Percentiles rank a stretch among this genome's conserved stretches.
Conservation (phyloP, 1,140 invertebrate species). For the Ericerus pela region DNA sequence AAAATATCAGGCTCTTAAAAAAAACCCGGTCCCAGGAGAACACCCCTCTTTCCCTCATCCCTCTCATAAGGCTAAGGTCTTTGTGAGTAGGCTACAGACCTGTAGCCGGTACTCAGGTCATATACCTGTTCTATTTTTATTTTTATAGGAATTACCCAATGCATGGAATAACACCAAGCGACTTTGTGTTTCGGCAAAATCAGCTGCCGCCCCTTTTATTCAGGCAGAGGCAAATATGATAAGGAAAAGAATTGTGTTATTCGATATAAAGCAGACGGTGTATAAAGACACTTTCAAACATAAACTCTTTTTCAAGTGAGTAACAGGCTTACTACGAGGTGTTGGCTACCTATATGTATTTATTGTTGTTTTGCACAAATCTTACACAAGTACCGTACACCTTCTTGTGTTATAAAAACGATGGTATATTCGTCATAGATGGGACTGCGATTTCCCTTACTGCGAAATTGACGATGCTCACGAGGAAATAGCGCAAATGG, state of each 20-base stretch:
- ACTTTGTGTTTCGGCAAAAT: constrained; percentile 63
- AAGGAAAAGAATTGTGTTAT: constrained; percentile 50
- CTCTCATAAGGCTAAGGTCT: no score
- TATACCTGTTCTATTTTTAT: constrained; percentile 26
- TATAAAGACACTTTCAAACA: constrained; percentile 56
- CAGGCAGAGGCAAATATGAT: constrained; percentile 49
- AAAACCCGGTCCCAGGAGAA: no score
- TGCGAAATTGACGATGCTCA: constrained; percentile 55
- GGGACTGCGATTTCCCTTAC: constrained; percentile 56
- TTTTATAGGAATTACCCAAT: constrained; percentile 63
- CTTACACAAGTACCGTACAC: no score
- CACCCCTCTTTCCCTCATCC: no score
- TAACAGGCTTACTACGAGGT: no score
- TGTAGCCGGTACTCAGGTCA: no score
- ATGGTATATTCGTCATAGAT: constrained; percentile 30
- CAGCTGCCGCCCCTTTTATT: constrained; percentile 63
- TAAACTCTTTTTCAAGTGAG: constrained; percentile 49
- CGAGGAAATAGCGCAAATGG: constrained; percentile 46
- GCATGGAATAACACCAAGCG: constrained; percentile 80
- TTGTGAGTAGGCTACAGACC: no score
- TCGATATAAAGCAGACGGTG: constrained; percentile 59
- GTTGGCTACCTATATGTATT: no score
- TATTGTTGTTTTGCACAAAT: no score
- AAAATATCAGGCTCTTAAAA: no score
- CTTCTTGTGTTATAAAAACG: neutral